Percentiles rank a stretch among this genome's conserved stretches.
Evolutionary conservation across 2,797 vertebrate species (phyloP).

Genomic region (Rhynchonycteris naso): DNA sequence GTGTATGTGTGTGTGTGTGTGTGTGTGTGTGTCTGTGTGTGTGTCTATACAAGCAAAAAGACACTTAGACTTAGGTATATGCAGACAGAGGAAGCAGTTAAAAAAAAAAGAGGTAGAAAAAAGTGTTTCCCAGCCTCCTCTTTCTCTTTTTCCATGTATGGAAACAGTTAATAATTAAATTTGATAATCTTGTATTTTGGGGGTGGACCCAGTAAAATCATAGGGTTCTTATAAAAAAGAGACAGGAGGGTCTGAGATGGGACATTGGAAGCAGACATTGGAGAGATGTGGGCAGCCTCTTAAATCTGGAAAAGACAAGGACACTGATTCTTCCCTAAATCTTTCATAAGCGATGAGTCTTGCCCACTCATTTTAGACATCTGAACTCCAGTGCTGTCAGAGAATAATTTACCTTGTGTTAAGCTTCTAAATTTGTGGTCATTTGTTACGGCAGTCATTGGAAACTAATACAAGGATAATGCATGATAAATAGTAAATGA

Average conservation of each 20-base stretch:
- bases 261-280: neutral
- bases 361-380: neutral
- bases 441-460: neutral
- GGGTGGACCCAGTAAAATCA: neutral
- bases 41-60: neutral
- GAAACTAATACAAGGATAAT: neutral
- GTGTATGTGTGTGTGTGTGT: neutral
- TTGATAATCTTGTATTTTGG: neutral
- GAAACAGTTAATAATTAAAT: neutral
- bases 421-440: neutral
- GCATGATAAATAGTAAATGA: neutral
- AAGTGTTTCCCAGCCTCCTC: neutral
- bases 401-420: neutral
- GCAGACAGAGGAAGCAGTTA: neutral
- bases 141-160: neutral
- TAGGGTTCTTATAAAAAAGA: neutral
- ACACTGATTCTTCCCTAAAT: fast-evolving
- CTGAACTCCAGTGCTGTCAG: neutral
- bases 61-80: neutral
- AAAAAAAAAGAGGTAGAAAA: neutral
- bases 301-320: neutral
- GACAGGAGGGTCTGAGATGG: neutral
- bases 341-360: neutral
- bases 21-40: neutral
- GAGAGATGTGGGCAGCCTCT: neutral